A percentile compares a stretch with the other conserved stretches of the same genome.
Evolutionary conservation across 2,797 vertebrate genomes (phyloP).

Genomic region (Rhinophrynus dorsalis): DNA sequence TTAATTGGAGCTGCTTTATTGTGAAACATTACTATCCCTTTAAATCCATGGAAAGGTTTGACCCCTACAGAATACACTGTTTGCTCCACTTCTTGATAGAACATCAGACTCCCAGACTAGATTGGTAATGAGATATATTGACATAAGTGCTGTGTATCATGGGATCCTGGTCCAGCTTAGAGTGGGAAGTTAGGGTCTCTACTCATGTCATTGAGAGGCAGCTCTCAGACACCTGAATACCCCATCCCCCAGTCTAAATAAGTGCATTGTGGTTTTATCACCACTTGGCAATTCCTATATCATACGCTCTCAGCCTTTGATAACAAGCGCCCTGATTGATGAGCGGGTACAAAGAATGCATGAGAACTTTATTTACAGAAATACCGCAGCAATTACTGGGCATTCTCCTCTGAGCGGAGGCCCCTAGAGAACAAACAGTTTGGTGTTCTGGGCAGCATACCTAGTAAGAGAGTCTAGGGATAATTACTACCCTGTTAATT

Average conservation of each 20-base stretch:
- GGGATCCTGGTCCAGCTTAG: not conserved
- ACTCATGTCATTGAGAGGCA: not conserved
- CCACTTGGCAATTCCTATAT: not conserved
- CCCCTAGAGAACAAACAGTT: not conserved
- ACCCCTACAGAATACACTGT: too few relatives aligned
- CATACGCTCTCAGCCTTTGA: not conserved
- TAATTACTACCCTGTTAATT: slow-evolving; percentile 1
- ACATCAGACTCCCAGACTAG: slow-evolving; percentile 36
- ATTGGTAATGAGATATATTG: slow-evolving; percentile 17
- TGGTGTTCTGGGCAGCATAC: not conserved
- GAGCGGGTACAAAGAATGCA: not conserved
- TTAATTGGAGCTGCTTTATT: too few relatives aligned
- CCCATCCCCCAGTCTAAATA: not conserved
- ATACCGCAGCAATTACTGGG: not conserved
- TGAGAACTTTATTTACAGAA: not conserved
- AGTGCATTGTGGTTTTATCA: not conserved
- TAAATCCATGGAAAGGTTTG: too few relatives aligned
- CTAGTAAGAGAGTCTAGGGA: not conserved
- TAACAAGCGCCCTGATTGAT: not conserved
- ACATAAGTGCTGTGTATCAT: slow-evolving; percentile 19
- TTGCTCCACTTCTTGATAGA: too few relatives aligned
- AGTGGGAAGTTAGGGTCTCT: not conserved
- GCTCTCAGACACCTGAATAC: not conserved
- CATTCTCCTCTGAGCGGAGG: not conserved
- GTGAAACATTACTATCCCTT: too few relatives aligned